Conservation (phyloP, 2,113 vertebrate genomes). For the Sander lucioperca region DNA sequence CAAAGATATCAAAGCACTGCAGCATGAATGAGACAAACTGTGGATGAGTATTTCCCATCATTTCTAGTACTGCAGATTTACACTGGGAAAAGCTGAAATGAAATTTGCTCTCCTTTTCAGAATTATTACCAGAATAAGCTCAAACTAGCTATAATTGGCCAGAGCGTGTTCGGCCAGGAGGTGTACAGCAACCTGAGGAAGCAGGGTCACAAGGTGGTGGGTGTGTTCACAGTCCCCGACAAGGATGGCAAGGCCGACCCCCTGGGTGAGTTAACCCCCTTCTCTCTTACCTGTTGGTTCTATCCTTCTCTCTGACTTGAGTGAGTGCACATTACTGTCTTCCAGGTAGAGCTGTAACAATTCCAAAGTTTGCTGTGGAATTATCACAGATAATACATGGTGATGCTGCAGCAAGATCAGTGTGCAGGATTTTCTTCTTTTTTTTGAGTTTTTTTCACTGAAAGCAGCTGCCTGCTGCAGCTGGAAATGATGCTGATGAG, state of each 20-base stretch:
- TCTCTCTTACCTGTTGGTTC: background rate
- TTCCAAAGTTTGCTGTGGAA: too few species aligned
- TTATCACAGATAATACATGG: too few species aligned
- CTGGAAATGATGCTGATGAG: too few species aligned
- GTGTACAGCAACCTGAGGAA: constrained; percentile 93
- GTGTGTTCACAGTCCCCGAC: constrained; percentile 97
- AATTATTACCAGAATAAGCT: constrained; percentile 90
- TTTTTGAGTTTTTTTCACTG: too few species aligned
- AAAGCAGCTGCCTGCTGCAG: too few species aligned
- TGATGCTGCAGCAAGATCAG: too few species aligned
- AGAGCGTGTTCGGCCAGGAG: constrained; percentile 98
- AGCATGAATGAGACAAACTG: background rate
- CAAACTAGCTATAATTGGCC: constrained; percentile 95
- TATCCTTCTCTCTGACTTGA: background rate
- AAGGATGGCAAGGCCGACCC: constrained; percentile 97
- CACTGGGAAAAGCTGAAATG: background rate
- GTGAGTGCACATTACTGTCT: background rate
- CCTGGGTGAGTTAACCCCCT: constrained; percentile 87
- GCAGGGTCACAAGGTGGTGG: constrained; percentile 94
- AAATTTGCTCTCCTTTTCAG: constrained; percentile 74
- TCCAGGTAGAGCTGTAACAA: too few species aligned
- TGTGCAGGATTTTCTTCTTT: too few species aligned
- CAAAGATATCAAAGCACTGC: background rate
- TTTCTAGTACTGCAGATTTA: background rate
- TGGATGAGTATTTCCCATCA: background rate